Conservation (phyloP, 2,888 invertebrate species). For the Stenotaenia linearis region DNA sequence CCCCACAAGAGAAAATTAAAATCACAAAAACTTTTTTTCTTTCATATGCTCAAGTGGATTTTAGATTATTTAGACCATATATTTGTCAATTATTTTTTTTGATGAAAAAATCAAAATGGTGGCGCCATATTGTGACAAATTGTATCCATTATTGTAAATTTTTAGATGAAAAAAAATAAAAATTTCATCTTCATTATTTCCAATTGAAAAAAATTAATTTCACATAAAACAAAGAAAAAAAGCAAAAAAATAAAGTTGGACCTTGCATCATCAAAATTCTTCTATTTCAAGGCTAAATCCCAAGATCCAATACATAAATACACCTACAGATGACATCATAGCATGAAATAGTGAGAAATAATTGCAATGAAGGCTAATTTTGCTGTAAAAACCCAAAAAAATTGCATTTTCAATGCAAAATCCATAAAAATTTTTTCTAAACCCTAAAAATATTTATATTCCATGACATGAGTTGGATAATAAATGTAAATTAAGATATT, state of each 20-base stretch:
- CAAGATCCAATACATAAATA: not conserved
- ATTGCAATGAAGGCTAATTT: not conserved
- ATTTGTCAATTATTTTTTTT: not conserved
- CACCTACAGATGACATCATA: not conserved
- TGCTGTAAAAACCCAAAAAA: too few relatives aligned
- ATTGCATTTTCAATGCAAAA: not conserved
- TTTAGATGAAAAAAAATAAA: slow-evolving; percentile 9
- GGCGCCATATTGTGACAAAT: slow-evolving; percentile 8
- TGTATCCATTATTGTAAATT: not conserved
- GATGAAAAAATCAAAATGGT: not conserved
- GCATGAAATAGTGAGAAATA: not conserved
- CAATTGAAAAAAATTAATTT: not conserved
- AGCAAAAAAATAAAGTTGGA: not conserved
- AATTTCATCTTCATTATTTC: slow-evolving; percentile 5
- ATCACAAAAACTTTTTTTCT: not conserved
- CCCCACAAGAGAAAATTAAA: not conserved
- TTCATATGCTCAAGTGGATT: not conserved
- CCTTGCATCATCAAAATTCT: not conserved
- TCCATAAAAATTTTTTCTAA: not conserved
- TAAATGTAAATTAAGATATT: too few relatives aligned
- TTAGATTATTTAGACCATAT: not conserved
- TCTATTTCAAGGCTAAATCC: not conserved
- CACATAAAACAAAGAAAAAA: not conserved
- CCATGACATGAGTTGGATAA: too few relatives aligned
- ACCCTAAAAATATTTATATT: too few relatives aligned